Conservation (phyloP, 2,797 vertebrate genomes). For the Cygnus olor region DNA sequence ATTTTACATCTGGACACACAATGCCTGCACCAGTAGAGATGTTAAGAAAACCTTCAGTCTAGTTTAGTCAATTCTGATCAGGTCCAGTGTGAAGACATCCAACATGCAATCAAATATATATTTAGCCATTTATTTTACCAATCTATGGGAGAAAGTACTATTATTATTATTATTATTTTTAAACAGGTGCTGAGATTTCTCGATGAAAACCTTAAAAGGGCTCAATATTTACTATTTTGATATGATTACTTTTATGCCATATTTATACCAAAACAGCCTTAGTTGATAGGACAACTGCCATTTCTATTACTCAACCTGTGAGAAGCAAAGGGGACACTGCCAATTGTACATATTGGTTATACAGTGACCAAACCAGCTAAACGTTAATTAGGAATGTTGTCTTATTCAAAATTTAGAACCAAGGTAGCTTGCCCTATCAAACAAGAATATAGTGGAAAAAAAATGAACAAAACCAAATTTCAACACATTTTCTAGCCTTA, state of each 20-base stretch:
- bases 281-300: not conserved
- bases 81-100: not conserved
- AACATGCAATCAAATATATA: not conserved
- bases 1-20: not conserved
- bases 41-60: not conserved
- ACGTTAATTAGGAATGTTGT: not conserved
- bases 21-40: not conserved
- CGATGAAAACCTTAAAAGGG: not conserved
- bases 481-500: not conserved
- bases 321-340: not conserved
- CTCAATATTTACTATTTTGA: not conserved
- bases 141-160: not conserved
- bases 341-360: not conserved
- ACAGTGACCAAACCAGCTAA: not conserved
- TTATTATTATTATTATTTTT: not conserved
- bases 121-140: not conserved
- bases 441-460: not conserved
- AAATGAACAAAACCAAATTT: not conserved
- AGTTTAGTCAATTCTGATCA: not conserved
- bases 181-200: not conserved
- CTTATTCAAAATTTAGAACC: not conserved
- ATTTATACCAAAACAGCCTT: not conserved
- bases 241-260: not conserved
- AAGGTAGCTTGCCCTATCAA: not conserved
- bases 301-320: not conserved